These are phyloP conservation scores for Pseudopleuronectes americanus DNA, from an alignment of 2,797 vertebrate genomes.

Conservation along the genomic window DNA sequence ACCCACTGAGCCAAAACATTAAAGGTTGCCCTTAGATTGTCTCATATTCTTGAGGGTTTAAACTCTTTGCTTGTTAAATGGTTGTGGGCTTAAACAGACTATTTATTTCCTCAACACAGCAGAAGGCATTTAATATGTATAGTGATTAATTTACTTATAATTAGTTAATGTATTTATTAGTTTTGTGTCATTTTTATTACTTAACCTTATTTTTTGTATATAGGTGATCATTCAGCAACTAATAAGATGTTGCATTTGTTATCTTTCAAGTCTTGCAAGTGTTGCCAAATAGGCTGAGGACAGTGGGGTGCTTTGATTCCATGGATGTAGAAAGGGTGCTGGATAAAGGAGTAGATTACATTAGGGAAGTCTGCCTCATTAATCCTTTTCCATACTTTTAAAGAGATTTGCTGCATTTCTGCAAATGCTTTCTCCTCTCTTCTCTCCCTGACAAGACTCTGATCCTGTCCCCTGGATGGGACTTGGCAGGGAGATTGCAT, in stretches of 20 bases:
- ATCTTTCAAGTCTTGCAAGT: background rate
- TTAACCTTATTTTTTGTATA: background rate
- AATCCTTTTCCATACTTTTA: conserved; percentile 44
- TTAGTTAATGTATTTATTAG: background rate
- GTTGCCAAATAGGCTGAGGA: conserved; percentile 2
- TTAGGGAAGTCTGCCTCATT: too few species aligned
- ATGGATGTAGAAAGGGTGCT: too few species aligned
- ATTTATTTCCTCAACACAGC: too few species aligned
- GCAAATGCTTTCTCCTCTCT: conserved; percentile 3
- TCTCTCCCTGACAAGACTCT: conserved; percentile 25
- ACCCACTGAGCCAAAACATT: conserved; percentile 25
- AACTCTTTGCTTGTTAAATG: too few species aligned
- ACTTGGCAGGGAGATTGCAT: conserved; percentile 5
- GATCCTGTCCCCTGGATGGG: conserved; percentile 21
- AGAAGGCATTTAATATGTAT: too few species aligned
- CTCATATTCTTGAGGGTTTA: too few species aligned
- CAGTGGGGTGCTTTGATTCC: background rate
- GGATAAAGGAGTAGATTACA: too few species aligned
- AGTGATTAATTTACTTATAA: too few species aligned
- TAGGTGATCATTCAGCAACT: background rate
- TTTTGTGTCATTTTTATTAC: background rate
- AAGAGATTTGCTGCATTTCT: conserved; percentile 37
- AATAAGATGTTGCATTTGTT: background rate
- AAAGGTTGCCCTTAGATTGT: too few species aligned
- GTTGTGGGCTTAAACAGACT: too few species aligned